Evolutionary conservation across 2,113 vertebrate genomes (phyloP), one percentile per base, ranked within the genome.

Genomic region (Neodontobutis hainanensis): DNA sequence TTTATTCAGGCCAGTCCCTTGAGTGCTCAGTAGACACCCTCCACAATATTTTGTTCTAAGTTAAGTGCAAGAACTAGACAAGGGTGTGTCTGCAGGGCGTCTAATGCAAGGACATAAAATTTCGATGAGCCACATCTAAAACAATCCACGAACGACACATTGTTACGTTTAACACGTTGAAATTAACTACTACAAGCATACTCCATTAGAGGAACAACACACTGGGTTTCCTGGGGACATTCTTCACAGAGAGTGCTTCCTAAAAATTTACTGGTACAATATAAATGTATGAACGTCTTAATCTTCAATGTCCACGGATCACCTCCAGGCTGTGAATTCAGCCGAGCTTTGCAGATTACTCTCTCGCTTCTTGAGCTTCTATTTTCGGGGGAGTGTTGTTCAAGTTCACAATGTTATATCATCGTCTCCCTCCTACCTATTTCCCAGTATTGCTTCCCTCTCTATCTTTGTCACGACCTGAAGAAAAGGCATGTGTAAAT

Each of bases 401-500:
- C 15, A 69, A 80, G 70, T 74, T 87, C 65, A 70, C 61, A 79
- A 78, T 56, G 58, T 81, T 80, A 73, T 70, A 81, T 82, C 65
- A 73, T 53, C 51, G 19, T 58, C n/a, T 60, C 75, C 51, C 57
- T 67, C 48, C 15, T 42, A 51, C 47, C 11, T 56, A 69, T 16
- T 43, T 43, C 56, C 50, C 34, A 5, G 53, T 58, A 11, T 32
- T 0, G 4, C 36, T 68, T 58, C 52, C 66, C 40, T 65, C 48
- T 56, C 47, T 35, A 2, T 61, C 66, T 65, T 48, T 71, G 45
- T 70, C 73, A 59, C 4, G 11, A 73, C 57, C 38, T 42, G 14
- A 70, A 48, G 47, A 16, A 46, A 69, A 19, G 46, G 57, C 11
- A 48, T 6, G 47, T 35, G 66, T 53, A 14, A 66, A 60, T 70